These are phyloP conservation scores for Rhinolophus sinicus DNA, from an alignment of 2,113 vertebrate genomes.

Conservation along the genomic window DNA sequence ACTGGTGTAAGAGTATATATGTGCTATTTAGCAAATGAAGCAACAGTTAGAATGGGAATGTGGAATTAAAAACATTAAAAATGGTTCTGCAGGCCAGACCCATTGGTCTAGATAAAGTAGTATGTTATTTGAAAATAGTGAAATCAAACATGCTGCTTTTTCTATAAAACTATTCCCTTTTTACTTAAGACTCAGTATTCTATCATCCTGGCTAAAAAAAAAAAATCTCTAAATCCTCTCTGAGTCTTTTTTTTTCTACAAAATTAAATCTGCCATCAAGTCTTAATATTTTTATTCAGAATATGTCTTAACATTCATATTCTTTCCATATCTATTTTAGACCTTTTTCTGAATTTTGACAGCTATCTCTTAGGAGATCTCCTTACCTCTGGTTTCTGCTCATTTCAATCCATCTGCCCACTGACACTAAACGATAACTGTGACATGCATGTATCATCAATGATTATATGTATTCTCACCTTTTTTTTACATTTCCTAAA, in stretches of 20 bases:
- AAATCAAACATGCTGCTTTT: constrained; percentile 7
- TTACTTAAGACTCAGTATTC: background rate
- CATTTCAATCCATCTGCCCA: background rate
- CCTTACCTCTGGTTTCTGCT: background rate
- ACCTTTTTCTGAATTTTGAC: background rate
- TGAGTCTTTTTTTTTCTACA: background rate
- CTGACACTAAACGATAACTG: background rate
- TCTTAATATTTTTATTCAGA: background rate
- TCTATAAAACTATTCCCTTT: background rate
- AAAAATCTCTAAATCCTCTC: background rate
- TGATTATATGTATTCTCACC: background rate
- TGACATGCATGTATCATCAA: background rate
- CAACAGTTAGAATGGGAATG: background rate
- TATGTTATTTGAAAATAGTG: background rate
- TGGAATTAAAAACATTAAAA: constrained; percentile 41
- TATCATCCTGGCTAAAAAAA: background rate
- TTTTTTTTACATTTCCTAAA: background rate
- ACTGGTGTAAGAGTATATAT: background rate
- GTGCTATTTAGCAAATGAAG: background rate
- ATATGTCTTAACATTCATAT: background rate
- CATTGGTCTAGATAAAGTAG: background rate
- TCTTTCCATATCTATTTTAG: background rate
- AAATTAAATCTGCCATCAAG: constrained; percentile 35
- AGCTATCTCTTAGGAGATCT: background rate
- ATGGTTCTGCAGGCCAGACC: background rate